Evolutionary conservation across 2,113 vertebrate genomes (phyloP).

Genomic region (Excalfactoria chinensis): DNA sequence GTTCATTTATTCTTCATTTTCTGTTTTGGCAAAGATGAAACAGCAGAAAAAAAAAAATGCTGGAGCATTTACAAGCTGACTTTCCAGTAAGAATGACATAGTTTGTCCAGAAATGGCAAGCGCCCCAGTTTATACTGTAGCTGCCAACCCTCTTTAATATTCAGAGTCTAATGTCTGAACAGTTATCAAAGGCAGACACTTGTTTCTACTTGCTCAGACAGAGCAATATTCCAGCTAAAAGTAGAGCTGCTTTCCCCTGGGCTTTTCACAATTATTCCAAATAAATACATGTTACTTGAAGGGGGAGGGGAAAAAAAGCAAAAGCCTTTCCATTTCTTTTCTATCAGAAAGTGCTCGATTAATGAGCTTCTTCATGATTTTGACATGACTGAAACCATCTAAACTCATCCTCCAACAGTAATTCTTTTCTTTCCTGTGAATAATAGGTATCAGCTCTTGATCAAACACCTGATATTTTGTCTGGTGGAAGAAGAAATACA

Average conservation of each 20-base stretch:
- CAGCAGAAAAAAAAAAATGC: conserved; percentile 17
- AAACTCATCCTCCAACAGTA: background rate
- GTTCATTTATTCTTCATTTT: background rate
- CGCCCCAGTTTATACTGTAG: conserved; percentile 17
- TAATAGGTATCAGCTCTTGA: background rate
- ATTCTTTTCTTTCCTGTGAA: background rate
- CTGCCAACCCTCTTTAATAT: conserved; percentile 66
- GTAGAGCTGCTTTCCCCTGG: background rate
- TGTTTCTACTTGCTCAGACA: conserved; percentile 46
- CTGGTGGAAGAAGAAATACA: background rate
- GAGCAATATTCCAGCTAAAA: conserved; percentile 42
- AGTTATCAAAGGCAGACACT: conserved; percentile 55
- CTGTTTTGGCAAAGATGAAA: background rate
- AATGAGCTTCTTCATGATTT: background rate
- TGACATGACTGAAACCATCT: background rate
- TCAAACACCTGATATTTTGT: background rate
- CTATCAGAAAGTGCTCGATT: background rate
- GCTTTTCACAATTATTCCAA: conserved; percentile 28
- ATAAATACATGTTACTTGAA: background rate
- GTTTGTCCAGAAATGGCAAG: conserved; percentile 46
- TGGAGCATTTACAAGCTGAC: conserved; percentile 23
- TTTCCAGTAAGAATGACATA: conserved; percentile 41
- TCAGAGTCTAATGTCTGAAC: conserved; percentile 35
- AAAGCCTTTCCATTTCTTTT: background rate
- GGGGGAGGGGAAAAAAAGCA: accelerated